These are phyloP conservation scores for Triplophysa tibetana DNA, from an alignment of 2,113 vertebrate species.

Conservation along the genomic window DNA sequence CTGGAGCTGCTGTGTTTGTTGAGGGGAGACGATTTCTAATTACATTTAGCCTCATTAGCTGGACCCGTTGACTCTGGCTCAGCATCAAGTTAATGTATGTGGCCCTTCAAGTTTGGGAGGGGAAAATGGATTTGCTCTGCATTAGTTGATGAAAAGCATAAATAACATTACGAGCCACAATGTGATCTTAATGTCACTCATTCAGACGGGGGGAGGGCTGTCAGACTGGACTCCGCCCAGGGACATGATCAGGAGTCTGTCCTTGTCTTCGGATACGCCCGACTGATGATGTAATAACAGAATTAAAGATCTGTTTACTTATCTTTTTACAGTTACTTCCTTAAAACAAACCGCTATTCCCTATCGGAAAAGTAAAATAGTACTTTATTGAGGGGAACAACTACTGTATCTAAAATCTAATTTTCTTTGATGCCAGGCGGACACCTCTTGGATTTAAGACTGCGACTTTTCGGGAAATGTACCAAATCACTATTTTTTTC, in stretches of 20 bases:
- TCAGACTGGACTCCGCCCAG: constrained; percentile 16
- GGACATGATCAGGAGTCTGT: neutral
- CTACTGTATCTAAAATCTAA: too few species aligned
- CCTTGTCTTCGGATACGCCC: constrained; percentile 8
- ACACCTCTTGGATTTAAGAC: too few species aligned
- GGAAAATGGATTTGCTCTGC: constrained; percentile 78
- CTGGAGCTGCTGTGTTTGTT: constrained; percentile 41
- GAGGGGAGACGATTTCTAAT: constrained; percentile 69
- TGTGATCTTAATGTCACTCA: constrained; percentile 77
- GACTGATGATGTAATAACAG: neutral
- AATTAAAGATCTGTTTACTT: neutral
- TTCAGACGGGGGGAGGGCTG: constrained; percentile 43
- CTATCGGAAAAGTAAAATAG: neutral
- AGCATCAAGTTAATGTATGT: constrained; percentile 79
- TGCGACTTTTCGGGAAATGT: too few species aligned
- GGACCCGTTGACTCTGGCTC: constrained; percentile 65
- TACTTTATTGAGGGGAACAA: too few species aligned
- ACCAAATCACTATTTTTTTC: too few species aligned
- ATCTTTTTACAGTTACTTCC: constrained; percentile 30
- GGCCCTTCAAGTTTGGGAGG: constrained; percentile 69
- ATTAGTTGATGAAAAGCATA: constrained; percentile 81
- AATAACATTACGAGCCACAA: constrained; percentile 76
- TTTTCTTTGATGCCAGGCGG: too few species aligned
- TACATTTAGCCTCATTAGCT: constrained; percentile 76
- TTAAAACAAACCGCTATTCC: neutral